A percentile compares a stretch with the other conserved stretches of the same genome.
Evolutionary conservation across 1,140 invertebrate species (phyloP).

Genomic region (Zaprionus capensis): DNA sequence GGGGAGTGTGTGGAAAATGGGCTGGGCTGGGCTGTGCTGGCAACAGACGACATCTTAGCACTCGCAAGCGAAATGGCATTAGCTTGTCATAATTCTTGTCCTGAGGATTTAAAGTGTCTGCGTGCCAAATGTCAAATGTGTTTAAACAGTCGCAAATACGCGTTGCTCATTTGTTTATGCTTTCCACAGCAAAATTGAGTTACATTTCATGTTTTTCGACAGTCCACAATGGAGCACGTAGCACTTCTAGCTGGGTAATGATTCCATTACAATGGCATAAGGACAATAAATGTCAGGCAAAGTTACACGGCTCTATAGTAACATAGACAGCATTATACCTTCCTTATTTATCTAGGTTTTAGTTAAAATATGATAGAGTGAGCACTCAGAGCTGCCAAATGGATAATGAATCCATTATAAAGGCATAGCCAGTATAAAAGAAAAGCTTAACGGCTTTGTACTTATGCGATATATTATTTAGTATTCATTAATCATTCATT

Average conservation of each 20-base stretch:
- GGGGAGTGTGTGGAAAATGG: background rate
- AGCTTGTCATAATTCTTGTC: slow-evolving; percentile 38
- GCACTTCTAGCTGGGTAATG: background rate
- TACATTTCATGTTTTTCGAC: slow-evolving; percentile 7
- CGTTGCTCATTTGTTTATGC: slow-evolving; percentile 15
- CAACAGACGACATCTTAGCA: slow-evolving; percentile 29
- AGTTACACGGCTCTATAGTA: background rate
- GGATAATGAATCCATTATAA: too few species aligned
- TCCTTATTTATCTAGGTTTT: too few species aligned
- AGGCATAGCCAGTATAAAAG: too few species aligned
- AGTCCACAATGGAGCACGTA: background rate
- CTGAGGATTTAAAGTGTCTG: slow-evolving; percentile 35
- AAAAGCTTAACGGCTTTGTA: too few species aligned
- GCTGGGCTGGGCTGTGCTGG: background rate
- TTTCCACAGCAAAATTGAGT: background rate
- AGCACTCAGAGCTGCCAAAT: too few species aligned
- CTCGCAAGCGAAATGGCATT: slow-evolving; percentile 30
- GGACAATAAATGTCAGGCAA: background rate
- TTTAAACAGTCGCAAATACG: slow-evolving; percentile 22
- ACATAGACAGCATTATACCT: background rate
- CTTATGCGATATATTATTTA: too few species aligned
- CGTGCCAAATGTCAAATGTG: slow-evolving; percentile 40
- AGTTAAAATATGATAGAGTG: too few species aligned
- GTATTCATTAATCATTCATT: too few species aligned
- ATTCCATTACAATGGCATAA: background rate